Evolutionary conservation across 2,888 invertebrate species (phyloP), one percentile per base, ranked within the genome.

Genomic region (Sarcophaga caerulescens): DNA sequence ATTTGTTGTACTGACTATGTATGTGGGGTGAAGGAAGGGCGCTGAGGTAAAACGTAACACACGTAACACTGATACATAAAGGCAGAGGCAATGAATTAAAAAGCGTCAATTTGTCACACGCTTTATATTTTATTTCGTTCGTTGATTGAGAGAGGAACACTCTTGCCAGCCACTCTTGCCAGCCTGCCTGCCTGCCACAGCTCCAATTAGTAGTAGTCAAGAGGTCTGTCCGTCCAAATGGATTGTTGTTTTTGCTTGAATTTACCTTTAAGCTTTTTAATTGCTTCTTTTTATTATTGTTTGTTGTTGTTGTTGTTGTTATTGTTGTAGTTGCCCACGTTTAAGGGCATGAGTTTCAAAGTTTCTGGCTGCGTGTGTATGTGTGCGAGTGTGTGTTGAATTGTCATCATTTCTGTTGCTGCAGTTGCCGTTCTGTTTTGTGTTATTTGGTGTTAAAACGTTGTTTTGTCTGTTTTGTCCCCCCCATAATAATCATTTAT

Each of bases 101-200:
- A 90, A 91, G 92, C 92, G 91, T 91, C 92, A 91, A 91, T 91
- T 91, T 91, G 92, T 91, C 91, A 91, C 91, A 91, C 90, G 87
- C 88, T 89, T 88, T 87, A 52, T 89, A 88, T 81, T 75, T 77
- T 21, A 19, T 69, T 77, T 25, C 21, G 52, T 52, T 35, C n/a
- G 35, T 35, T 35, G 35, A 35, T 35, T 35, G 35, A 35, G 35
- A 35, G 35, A 35, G 35, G 23, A 23, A 23, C n/a, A n/a, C n/a
- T n/a, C n/a, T n/a, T 23, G 23, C n/a, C n/a, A 23, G 44, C 25
- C 35, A 1, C 60, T 62, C 23, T 66, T 59, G 35, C 8, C 35
- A 35, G 35, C 35, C 35, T 35, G 35, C 35, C 35, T 35, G 35
- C 35, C 35, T 35, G 66, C 68, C 21, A 44, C 75, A 70, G 14